Base-by-base conservation (phyloP, 2,888 invertebrate genomes). In the Pollenia angustigena region DNA sequence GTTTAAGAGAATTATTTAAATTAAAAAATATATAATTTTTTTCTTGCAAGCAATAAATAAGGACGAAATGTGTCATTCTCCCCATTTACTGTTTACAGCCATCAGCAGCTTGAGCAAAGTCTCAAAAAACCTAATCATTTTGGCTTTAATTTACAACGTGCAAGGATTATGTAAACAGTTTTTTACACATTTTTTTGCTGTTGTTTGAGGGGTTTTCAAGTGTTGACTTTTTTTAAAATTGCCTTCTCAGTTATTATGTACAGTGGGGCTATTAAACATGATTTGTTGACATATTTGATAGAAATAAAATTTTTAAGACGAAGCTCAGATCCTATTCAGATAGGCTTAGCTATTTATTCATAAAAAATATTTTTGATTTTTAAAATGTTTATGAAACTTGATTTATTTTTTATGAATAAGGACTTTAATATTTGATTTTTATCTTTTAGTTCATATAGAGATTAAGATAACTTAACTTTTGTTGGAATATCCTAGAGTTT, bases 111-210 rank as follows among this genome's bases (percentile, higher is more conserved):
- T 62, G 52, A 52, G 50, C 40, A 64, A 76, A 76, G 46, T 46
- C 11, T 46, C 6, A 32, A 76, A 62, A 72, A 79, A 68, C 48
- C 60, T 68, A 58, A 75, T 48, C 74, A 56, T 54, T 32, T 84
- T 79, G 18, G 18, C 60, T 68, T 60, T 54, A 44, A 66, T 44
- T 46, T 40, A 69, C 62, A 82, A 86, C 82, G 79, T 83, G 80
- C 74, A 60, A 74, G 87, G 87, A 87, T 87, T 87, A 87, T 87
- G 84, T 84, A 87, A 87, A 87, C 83, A 84, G 23, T 52, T 40
- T 68, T 74, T 74, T 75, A n/a, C 9, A 32, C 32, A 32, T 42
- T 48, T 74, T 64, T 52, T 18, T n/a, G 46, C 23, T 40, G 32
- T 3, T 56, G 9, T 12, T 52, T 74, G 60, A 54, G 11, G 44